These are phyloP conservation scores for Leptinotarsa tumamoca DNA, from an alignment of 2,888 invertebrate genomes.

Conservation along the genomic window DNA sequence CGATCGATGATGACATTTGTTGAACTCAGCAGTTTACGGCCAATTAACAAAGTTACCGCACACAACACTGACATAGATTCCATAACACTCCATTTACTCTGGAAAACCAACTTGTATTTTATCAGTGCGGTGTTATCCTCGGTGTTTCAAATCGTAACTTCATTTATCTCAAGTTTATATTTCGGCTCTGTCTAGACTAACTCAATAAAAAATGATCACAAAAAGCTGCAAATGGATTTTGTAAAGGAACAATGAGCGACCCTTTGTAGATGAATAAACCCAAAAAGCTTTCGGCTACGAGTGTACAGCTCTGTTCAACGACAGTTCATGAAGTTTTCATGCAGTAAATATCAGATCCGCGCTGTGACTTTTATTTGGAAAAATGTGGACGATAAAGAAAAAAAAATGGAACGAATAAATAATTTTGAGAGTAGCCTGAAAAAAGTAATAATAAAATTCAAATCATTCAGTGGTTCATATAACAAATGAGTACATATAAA, in stretches of 20 bases:
- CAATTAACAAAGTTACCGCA: too few relatives aligned
- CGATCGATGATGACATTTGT: too few relatives aligned
- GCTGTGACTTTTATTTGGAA: not conserved
- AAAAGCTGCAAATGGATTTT: constrained; percentile 25
- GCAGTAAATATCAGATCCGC: not conserved
- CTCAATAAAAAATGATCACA: constrained; percentile 22
- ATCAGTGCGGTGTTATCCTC: not conserved
- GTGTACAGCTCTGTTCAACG: not conserved
- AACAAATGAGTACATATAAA: too few relatives aligned
- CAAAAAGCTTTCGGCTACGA: not conserved
- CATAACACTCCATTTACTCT: not conserved
- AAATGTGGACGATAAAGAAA: not conserved
- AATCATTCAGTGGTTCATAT: too few relatives aligned
- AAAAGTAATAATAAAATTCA: too few relatives aligned
- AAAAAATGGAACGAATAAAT: too few relatives aligned
- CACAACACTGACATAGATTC: not conserved
- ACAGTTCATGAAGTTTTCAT: constrained; percentile 1
- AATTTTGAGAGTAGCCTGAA: too few relatives aligned
- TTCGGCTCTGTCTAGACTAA: constrained; percentile 24
- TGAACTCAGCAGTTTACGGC: too few relatives aligned
- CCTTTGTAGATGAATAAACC: constrained; percentile 9
- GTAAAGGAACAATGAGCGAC: constrained; percentile 7
- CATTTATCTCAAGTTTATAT: constrained; percentile 2
- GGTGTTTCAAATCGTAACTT: constrained; percentile 10
- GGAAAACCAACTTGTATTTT: not conserved